These are phyloP conservation scores for Bovichtus variegatus DNA, from an alignment of 2,797 vertebrate genomes.

Conservation along the genomic window DNA sequence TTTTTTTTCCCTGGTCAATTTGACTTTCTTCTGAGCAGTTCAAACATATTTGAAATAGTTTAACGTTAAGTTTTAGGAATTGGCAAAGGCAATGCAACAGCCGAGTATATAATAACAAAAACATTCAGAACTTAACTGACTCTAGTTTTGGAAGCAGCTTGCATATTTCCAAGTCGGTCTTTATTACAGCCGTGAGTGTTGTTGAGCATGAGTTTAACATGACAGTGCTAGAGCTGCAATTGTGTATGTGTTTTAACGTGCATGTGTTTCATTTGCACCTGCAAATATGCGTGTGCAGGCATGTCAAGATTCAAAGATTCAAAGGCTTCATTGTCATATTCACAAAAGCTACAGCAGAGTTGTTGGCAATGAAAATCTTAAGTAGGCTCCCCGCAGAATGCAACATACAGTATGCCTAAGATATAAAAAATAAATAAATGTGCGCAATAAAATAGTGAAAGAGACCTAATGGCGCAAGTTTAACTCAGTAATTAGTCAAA, in stretches of 20 bases:
- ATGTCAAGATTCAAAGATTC: no score
- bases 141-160: background rate
- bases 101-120: background rate
- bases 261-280: background rate
- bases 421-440: no score
- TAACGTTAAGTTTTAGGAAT: background rate
- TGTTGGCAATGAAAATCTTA: no score
- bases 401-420: no score
- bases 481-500: no score
- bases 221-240: no score
- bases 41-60: slow-evolving; percentile 14
- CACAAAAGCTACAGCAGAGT: no score
- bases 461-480: no score
- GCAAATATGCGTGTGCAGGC: background rate
- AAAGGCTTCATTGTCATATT: no score
- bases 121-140: background rate
- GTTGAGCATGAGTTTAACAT: background rate
- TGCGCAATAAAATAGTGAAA: no score
- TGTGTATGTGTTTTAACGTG: background rate
- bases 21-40: background rate
- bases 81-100: background rate
- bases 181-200: background rate
- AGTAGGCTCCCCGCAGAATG: no score
- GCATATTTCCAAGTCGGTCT: background rate
- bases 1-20: background rate